Percentiles rank a stretch among this genome's conserved stretches.
Evolutionary conservation across 2,113 vertebrate species (phyloP).

Genomic region (Melozone crissalis): DNA sequence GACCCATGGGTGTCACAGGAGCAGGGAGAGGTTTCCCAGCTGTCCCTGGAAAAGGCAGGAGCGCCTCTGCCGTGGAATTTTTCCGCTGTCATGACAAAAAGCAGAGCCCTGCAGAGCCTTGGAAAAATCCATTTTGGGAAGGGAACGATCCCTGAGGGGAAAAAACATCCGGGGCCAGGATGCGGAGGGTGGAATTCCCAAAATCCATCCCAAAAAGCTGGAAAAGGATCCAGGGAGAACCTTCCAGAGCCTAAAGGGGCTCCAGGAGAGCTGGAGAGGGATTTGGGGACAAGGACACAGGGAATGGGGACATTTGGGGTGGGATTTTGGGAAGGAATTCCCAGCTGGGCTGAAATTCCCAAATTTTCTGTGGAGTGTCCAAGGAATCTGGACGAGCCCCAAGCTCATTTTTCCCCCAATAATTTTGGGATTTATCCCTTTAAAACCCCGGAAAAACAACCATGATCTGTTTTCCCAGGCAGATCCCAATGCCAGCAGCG

Average conservation of each 20-base stretch:
- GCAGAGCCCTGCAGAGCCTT: not conserved
- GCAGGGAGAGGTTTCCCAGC: not conserved
- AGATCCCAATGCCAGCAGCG: not conserved
- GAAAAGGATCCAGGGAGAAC: not conserved
- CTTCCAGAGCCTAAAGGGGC: not conserved
- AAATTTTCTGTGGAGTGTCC: too few species aligned
- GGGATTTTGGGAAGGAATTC: not conserved
- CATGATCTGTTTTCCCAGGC: not conserved
- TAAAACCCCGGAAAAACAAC: not conserved
- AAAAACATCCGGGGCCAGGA: not conserved
- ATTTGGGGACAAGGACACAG: not conserved
- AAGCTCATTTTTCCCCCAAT: too few species aligned
- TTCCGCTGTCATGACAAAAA: rapidly evolving
- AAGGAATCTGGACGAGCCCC: too few species aligned
- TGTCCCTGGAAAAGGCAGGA: not conserved
- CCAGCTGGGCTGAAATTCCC: not conserved
- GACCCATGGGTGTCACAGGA: not conserved
- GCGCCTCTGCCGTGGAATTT: not conserved
- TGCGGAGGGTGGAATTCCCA: not conserved
- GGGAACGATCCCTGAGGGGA: not conserved
- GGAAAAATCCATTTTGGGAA: not conserved
- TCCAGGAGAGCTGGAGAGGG: not conserved
- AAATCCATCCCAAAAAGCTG: not conserved
- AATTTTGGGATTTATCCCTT: not conserved
- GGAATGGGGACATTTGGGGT: not conserved